Evolutionary conservation across 2,888 invertebrate species (phyloP), one percentile per base, ranked within the genome.

Genomic region (Blastobasis lacticolella): DNA sequence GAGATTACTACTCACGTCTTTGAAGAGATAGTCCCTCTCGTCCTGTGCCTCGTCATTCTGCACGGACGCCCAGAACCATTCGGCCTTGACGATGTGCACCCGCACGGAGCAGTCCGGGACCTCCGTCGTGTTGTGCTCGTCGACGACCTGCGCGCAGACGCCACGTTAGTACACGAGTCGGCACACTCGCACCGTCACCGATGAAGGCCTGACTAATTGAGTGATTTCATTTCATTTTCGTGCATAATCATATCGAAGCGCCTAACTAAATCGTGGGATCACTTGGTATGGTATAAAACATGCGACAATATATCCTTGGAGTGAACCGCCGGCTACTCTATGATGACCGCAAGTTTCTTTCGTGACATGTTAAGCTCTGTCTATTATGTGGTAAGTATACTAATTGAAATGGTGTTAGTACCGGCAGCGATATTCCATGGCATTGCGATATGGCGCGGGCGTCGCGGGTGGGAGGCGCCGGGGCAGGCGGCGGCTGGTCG

Each of bases 51-150:
- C 95, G 69, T 97, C 97, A 89, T 98, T 97, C 85, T 98, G 98
- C 57, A 98, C 96, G 48, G 97, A 97, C 43, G 95, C 96, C 98
- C 98, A 99, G 86, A 98, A 98, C 98, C 98, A 98, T 88, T 98
- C 96, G 5, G 95, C 95, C 81, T 95, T 96, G 51, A 97, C 94
- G 58, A 96, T 90, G 74, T 93, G 93, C 38, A 94, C 93, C 64
- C 91, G 91, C 57, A 91, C 83, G 56, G 92, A 92, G 52, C 93
- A 91, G 69, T 94, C 94, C 46, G 93, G 93, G 59, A 93, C 90
- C 49, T 92, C 88, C 66, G 91, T 90, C 41, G 93, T 91, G 61
- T 90, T 91, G 64, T 93, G 93, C 73, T 95, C 95, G 78, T 96
- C 96, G 53, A 96, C 94, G 56, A 96, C 96, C 95, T 96, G 81